Evolutionary conservation across 1,140 invertebrate genomes (phyloP), one percentile per base, ranked within the genome.

Genomic region (Drosophila elegans): DNA sequence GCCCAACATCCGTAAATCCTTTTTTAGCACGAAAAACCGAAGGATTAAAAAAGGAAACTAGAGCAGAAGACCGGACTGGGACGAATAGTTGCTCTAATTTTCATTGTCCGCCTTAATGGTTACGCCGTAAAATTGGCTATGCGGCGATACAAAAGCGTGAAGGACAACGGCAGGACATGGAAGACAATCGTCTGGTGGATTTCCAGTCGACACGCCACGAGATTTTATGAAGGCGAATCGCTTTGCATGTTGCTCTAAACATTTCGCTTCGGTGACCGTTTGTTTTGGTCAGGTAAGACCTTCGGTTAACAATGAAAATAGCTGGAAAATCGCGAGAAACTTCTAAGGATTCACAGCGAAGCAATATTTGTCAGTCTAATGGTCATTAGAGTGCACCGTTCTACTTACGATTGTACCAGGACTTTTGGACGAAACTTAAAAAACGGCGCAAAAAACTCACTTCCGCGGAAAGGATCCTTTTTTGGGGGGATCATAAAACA

Each of bases 41-140:
- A 88, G 83, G 83, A 88, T 88, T 88, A 88, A 88, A 88, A 88
- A 88, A 89, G 83, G 80, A 88, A 88, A 88, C 79, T 88, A 88
- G 83, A 86, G 83, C 83, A 78, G 39, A 46, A 63, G 48, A 41
- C 57, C 45, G 56, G 48, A 42, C 27, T 52, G 39, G 45, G 46
- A 46, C 69, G 60, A 79, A 74, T 88, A 88, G 79, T 80, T 88
- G 83, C 83, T 88, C 83, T 88, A 88, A 88, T 88, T 88, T 88
- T 80, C 79, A 88, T 88, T 88, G 83, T 88, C 16, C 63, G 32
- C 32, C 49, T 55, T 83, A 88, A 88, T 88, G 63, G 83, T 75
- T 83, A 62, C 73, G 80, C 72, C 52, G 79, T 88, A 88, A 84
- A 84, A 82, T 67, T 84, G 72, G 80, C 72, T 72, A 76, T 78